Conservation (phyloP, 2,113 vertebrate species). For the Muntiacus reevesi region DNA sequence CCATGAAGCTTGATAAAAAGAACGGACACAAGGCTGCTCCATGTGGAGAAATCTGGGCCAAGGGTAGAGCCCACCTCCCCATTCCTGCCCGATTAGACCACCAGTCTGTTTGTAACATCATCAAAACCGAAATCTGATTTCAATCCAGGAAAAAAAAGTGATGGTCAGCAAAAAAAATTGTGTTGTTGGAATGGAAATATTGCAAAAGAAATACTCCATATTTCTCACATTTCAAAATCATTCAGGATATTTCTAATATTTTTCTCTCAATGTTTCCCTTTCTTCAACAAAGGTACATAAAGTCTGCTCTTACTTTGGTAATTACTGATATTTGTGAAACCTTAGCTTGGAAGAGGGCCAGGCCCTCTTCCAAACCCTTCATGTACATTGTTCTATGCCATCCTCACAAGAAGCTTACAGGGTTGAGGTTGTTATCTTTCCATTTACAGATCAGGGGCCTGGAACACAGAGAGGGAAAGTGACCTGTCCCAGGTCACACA, state of each 20-base stretch:
- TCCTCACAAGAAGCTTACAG: background rate
- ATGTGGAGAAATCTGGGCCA: accelerated
- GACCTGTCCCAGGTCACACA: no score
- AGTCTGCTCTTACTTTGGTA: background rate
- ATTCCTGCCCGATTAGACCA: accelerated
- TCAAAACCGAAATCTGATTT: constrained; percentile 20
- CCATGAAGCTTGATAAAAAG: constrained; percentile 43
- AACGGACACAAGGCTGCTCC: background rate
- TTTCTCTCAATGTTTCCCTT: background rate
- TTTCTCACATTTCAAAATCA: background rate
- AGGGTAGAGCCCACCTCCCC: accelerated
- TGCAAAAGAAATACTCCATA: background rate
- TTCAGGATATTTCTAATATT: background rate
- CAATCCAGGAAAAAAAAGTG: constrained; percentile 19
- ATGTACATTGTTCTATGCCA: accelerated
- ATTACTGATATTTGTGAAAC: background rate
- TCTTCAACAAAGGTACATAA: background rate
- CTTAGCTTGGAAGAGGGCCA: background rate
- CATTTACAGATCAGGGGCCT: background rate
- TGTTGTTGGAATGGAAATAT: constrained; percentile 20
- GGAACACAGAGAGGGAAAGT: background rate
- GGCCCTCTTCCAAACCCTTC: background rate
- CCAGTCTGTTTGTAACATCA: background rate
- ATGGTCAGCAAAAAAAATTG: background rate
- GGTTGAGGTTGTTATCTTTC: background rate